A percentile compares a stretch with the other conserved stretches of the same genome.
These are phyloP conservation scores for Kryptopterus vitreolus DNA, from an alignment of 2,797 vertebrate genomes.

Conservation along the genomic window DNA sequence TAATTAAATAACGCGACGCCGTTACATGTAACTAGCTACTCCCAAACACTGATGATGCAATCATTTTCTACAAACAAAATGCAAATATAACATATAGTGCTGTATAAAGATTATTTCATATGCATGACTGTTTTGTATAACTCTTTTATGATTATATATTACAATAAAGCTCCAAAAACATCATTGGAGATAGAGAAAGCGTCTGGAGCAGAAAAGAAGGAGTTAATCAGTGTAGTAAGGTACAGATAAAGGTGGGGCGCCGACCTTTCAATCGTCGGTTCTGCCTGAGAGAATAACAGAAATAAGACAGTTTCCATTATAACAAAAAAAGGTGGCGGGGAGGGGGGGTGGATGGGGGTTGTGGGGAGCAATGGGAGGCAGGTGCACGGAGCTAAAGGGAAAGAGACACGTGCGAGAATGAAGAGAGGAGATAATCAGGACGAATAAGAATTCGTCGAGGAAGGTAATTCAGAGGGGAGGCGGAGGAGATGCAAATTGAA, in stretches of 20 bases:
- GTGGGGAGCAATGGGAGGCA: neutral
- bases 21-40: no score
- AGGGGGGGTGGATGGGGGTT: no score
- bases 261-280: slow-evolving; percentile 49
- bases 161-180: slow-evolving; percentile 12
- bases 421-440: slow-evolving; percentile 21
- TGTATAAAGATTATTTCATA: neutral
- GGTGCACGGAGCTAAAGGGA: neutral
- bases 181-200: slow-evolving; percentile 28
- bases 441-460: slow-evolving; percentile 16
- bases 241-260: slow-evolving; percentile 39
- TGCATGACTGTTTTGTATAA: neutral
- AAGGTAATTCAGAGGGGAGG: neutral
- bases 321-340: no score
- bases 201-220: slow-evolving; percentile 24
- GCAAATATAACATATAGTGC: no score
- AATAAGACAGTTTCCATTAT: slow-evolving; percentile 49
- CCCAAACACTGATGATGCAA: no score
- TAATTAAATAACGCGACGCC: no score
- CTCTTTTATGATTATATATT: neutral
- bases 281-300: slow-evolving; percentile 32
- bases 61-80: no score
- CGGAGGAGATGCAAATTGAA: slow-evolving; percentile 34
- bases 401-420: neutral
- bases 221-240: slow-evolving; percentile 35